Base-by-base conservation (phyloP, 2,888 invertebrate species). In the Drosophila mimica region DNA sequence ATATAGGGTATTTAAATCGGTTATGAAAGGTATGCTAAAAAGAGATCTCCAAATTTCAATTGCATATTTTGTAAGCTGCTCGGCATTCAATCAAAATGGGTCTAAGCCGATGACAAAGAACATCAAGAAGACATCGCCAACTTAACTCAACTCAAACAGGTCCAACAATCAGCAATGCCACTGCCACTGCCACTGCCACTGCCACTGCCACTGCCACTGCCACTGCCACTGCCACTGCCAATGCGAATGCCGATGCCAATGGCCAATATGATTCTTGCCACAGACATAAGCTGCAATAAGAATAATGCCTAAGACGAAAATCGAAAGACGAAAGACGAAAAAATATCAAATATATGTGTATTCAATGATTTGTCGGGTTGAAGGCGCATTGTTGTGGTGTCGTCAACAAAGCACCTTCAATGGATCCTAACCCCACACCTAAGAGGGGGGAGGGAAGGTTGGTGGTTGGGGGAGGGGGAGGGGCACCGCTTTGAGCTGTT, bases 211-310 rank as follows among this genome's bases (percentile, higher is more conserved):
- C 30, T 53, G 53, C 59, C 56, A 60, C 60, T 36, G 36, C 28
- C 74, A n/a, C 40, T 53, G 72, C 54, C 59, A 58, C 6, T 33
- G 9, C 4, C 40, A 40, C 7, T 48, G 54, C 57, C 56, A 40
- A 36, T 53, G 54, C 43, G 56, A 58, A n/a, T 30, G 15, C 2
- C 40, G 43, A 33, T 54, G 34, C 33, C 52, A 57, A 66, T 40
- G 36, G 28, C 68, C 36, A 57, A 73, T 51, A 52, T 53, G 51
- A 38, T 56, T 49, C 57, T 48, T n/a, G 48, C 49, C 52, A 36
- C 30, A 40, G 70, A 40, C 70, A 70, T 86, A 74, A 75, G 87
- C 84, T 75, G 65, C 69, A 79, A 67, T 72, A 70, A 62, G 75
- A 52, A 46, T 46, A 77, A 69, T 64, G 54, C 61, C 64, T 65